Percentiles rank a stretch among this genome's conserved stretches.
Evolutionary conservation across 2,113 vertebrate genomes (phyloP).

Genomic region (Empidonax traillii): DNA sequence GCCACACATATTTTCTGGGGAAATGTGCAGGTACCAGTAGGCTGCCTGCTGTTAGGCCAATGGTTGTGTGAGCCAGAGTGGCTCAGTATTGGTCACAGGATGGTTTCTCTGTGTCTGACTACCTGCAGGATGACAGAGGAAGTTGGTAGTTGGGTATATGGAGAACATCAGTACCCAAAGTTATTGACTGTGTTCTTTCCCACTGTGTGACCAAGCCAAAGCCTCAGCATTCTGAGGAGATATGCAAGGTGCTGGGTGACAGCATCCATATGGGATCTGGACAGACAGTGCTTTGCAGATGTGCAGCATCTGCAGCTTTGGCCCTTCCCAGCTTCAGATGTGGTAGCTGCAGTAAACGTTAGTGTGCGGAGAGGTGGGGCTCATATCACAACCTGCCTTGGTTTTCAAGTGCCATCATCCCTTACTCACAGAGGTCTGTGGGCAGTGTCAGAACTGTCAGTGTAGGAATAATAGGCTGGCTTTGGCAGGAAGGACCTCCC

Average conservation of each 20-base stretch:
- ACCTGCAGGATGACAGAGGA: background rate
- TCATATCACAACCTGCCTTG: background rate
- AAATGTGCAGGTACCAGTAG: background rate
- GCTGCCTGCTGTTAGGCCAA: background rate
- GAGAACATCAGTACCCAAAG: background rate
- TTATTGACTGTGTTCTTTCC: background rate
- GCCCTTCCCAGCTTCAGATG: background rate
- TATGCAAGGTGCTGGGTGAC: background rate
- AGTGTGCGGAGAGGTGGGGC: background rate
- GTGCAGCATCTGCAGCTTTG: background rate
- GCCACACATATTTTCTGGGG: background rate
- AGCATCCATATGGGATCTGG: background rate
- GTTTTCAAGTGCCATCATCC: background rate
- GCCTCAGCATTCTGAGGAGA: background rate
- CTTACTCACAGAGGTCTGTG: background rate
- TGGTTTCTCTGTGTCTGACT: background rate
- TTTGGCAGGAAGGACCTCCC: background rate
- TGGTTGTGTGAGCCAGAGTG: background rate
- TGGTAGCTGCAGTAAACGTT: background rate
- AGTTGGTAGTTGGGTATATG: background rate
- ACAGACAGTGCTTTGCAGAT: background rate
- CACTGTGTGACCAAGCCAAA: rapidly evolving
- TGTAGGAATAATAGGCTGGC: background rate
- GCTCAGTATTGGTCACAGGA: background rate
- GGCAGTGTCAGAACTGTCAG: background rate